phyloP scores from a whole-genome alignment of 92 coral and sea anemone genomes.

The Montipora capitata region DNA sequence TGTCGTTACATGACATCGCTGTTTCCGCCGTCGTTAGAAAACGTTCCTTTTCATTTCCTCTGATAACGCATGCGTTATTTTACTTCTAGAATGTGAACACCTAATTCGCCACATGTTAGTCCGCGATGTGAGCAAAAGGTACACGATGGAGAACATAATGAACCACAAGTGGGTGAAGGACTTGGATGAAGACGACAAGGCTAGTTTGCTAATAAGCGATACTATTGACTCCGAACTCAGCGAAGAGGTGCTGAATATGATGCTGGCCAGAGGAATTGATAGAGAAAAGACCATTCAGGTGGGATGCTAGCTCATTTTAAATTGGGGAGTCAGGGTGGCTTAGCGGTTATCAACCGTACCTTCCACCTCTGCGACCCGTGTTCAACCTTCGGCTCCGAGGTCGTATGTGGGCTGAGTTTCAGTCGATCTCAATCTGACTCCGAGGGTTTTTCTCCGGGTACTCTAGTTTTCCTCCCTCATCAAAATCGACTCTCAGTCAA shows the following conservation, averaged over 20 bases:
- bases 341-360: too few relatives aligned
- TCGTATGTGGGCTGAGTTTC: too few relatives aligned
- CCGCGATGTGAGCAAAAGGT: constrained; percentile 91
- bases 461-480: too few relatives aligned
- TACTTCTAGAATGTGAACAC: constrained; percentile 90
- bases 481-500: too few relatives aligned
- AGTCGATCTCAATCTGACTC: too few relatives aligned
- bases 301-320: not conserved
- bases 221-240: constrained; percentile 63
- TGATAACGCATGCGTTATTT: not conserved
- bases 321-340: too few relatives aligned
- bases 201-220: constrained; percentile 20
- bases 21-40: too few relatives aligned
- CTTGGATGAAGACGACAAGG: constrained; percentile 38
- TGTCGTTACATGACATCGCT: too few relatives aligned
- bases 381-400: too few relatives aligned
- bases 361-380: too few relatives aligned
- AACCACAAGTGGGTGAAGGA: constrained; percentile 93
- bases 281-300: constrained; percentile 93
- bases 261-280: constrained; percentile 84
- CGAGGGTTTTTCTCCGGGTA: too few relatives aligned
- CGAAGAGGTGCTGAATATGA: constrained; percentile 86
- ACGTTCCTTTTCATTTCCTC: too few relatives aligned
- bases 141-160: constrained; percentile 86
- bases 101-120: constrained; percentile 99